These are phyloP conservation scores for Tribolium castaneum DNA, from an alignment of 1,140 invertebrate genomes.

Conservation along the genomic window DNA sequence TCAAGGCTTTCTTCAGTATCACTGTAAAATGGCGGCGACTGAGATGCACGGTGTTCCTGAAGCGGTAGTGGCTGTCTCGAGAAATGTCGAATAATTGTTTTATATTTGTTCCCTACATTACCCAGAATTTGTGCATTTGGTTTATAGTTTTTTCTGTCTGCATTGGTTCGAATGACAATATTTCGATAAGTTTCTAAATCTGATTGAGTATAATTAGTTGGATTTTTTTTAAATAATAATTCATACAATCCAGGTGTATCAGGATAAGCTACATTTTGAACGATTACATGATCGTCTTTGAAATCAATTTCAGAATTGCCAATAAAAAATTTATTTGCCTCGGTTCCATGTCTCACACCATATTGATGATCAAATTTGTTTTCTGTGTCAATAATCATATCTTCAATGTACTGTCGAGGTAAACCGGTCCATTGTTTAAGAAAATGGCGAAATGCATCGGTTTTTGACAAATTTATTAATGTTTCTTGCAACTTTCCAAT, in stretches of 20 bases:
- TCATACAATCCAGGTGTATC: constrained; percentile 50
- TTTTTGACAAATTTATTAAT: too few relatives aligned
- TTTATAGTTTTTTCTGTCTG: constrained; percentile 49
- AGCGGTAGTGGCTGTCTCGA: neutral
- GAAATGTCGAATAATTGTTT: constrained; percentile 46
- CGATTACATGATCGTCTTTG: constrained; percentile 40
- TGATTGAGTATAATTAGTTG: constrained; percentile 39
- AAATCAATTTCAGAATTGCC: constrained; percentile 34
- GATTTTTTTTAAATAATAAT: constrained; percentile 51
- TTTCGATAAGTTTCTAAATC: constrained; percentile 53
- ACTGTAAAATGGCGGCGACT: too few relatives aligned
- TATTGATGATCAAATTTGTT: neutral
- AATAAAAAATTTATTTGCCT: constrained; percentile 37
- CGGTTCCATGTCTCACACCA: constrained; percentile 44
- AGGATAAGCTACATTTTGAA: constrained; percentile 35
- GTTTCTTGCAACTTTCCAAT: too few relatives aligned
- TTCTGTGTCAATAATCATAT: neutral
- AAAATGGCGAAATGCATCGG: too few relatives aligned
- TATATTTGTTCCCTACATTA: constrained; percentile 42
- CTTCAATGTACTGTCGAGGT: neutral
- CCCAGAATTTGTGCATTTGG: constrained; percentile 44
- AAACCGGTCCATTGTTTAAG: too few relatives aligned
- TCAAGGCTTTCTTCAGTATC: neutral
- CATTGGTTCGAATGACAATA: constrained; percentile 52
- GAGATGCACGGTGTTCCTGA: neutral